Evolutionary conservation across 2,797 vertebrate species (phyloP).

Genomic region (Acrossocheilus wenchowensis): DNA sequence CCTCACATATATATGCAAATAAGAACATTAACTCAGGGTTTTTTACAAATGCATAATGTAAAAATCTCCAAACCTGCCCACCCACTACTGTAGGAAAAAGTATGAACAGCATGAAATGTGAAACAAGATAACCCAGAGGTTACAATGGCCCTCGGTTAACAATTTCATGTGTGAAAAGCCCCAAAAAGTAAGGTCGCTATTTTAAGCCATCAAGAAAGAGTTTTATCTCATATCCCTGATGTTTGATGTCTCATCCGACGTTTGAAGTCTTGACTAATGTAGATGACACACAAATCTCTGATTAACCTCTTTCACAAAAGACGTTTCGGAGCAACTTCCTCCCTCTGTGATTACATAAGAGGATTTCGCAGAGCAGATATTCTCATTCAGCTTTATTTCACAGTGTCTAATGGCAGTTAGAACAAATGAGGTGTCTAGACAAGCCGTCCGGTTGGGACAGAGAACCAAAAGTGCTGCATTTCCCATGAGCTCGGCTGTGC

Average conservation of each 20-base stretch:
- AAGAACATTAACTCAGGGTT: background rate
- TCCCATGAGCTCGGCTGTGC: constrained; percentile 29
- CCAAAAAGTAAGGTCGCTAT: background rate
- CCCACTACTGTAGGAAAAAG: background rate
- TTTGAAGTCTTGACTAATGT: constrained; percentile 25
- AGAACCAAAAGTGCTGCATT: constrained; percentile 14
- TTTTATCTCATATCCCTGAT: constrained; percentile 5
- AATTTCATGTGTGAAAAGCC: background rate
- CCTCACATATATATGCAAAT: background rate
- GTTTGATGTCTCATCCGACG: constrained; percentile 5
- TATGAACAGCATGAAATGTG: background rate
- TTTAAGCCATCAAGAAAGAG: constrained; percentile 7
- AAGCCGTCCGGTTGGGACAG: constrained; percentile 18
- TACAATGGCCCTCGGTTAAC: background rate
- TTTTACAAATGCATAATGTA: background rate
- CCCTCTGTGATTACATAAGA: constrained; percentile 33
- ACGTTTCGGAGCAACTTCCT: constrained; percentile 12
- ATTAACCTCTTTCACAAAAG: constrained; percentile 32
- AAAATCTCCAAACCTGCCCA: constrained; percentile 3
- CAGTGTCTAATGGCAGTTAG: constrained; percentile 16
- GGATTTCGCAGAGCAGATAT: constrained; percentile 25
- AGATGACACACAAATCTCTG: constrained; percentile 11
- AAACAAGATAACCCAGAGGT: background rate
- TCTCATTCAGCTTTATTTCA: constrained; percentile 16
- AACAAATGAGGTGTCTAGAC: constrained; percentile 43